Conservation (phyloP, 2,113 vertebrate genomes). For the Podilymbus podiceps region DNA sequence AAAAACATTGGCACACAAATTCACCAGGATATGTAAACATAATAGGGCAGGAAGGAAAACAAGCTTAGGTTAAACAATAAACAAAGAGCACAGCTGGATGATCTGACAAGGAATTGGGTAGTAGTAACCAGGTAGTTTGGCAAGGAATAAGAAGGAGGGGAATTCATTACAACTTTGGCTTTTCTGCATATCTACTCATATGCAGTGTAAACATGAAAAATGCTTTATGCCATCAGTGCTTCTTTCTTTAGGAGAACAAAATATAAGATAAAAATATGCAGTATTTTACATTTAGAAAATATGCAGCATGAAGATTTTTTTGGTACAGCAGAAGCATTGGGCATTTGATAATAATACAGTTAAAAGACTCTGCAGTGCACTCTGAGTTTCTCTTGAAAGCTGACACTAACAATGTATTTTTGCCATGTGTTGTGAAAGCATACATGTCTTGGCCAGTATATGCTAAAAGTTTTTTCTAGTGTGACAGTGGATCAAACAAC, state of each 20-base stretch:
- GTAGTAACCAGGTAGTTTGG: not conserved
- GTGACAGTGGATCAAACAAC: not conserved
- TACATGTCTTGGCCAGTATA: not conserved
- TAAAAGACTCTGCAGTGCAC: not conserved
- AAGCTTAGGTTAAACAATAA: not conserved
- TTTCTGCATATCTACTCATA: not conserved
- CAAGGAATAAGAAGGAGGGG: not conserved
- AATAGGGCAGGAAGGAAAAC: not conserved
- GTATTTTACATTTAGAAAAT: no score
- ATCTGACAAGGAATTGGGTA: not conserved
- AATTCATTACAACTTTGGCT: not conserved
- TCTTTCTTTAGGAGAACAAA: not conserved
- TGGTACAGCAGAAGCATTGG: not conserved
- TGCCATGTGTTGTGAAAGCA: not conserved
- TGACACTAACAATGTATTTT: not conserved
- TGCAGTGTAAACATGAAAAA: not conserved
- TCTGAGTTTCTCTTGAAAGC: not conserved
- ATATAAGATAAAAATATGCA: not conserved
- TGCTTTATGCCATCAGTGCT: not conserved
- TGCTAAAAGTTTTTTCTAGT: not conserved
- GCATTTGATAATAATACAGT: not conserved
- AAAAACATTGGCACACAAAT: not conserved
- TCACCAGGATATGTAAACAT: not conserved
- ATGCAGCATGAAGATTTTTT: not conserved
- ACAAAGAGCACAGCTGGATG: not conserved